phyloP scores from a whole-genome alignment of 2,888 invertebrate species.

The Acanthosepion lycidas region DNA sequence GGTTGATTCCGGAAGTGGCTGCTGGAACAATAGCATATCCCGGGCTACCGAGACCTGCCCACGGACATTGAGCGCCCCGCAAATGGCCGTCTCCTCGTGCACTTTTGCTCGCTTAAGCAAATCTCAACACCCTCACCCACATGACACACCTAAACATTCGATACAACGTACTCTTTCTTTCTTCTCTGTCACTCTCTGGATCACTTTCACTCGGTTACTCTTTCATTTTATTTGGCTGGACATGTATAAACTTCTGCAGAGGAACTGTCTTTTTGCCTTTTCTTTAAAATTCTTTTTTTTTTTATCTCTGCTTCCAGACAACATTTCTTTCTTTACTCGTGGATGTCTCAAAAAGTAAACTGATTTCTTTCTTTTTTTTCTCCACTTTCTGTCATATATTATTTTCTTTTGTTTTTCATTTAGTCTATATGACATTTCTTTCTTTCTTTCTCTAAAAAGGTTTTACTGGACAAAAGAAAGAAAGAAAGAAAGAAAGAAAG shows the following conservation, averaged over 20 bases:
- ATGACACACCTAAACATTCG: neutral
- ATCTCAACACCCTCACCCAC: neutral
- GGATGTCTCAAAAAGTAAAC: no score
- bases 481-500: no score
- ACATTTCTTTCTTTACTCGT: no score
- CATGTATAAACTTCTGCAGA: neutral
- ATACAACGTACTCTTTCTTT: neutral
- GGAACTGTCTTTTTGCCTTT: no score
- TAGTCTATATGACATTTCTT: no score
- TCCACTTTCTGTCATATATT: neutral
- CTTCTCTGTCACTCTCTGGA: neutral
- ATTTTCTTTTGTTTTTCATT: neutral
- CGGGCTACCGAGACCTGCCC: neutral
- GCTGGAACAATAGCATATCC: slow-evolving; percentile 14
- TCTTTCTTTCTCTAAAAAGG: no score
- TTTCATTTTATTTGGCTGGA: neutral
- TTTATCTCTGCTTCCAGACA: no score
- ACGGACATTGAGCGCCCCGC: neutral
- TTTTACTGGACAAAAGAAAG: no score
- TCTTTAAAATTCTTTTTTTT: no score
- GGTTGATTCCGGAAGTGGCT: neutral
- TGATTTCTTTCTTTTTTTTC: neutral
- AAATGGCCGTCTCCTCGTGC: neutral
- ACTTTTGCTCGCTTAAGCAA: neutral
- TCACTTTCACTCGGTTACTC: neutral